Evolutionary conservation across 2,113 vertebrate genomes (phyloP).

Genomic region (Astatotilapia flaviijosephi): DNA sequence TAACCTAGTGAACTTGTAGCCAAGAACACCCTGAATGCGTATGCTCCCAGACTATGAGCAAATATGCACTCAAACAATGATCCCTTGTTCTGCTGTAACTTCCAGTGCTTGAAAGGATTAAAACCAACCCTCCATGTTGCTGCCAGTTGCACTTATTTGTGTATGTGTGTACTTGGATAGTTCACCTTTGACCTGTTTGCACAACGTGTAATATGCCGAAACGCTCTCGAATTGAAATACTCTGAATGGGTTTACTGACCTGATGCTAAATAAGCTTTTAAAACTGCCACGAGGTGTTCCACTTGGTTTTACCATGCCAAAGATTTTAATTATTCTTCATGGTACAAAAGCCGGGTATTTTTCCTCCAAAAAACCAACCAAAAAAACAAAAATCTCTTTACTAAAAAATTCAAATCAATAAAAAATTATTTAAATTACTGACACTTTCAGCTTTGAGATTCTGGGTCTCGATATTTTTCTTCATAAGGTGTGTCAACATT

Average conservation of each 20-base stretch:
- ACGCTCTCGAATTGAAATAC: neutral
- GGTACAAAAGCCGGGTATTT: neutral
- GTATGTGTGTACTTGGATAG: conserved; percentile 1
- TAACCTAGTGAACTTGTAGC: conserved; percentile 49
- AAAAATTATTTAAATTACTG: neutral
- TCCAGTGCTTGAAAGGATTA: conserved; percentile 63
- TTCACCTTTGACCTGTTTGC: conserved; percentile 18
- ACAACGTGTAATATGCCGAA: conserved; percentile 1
- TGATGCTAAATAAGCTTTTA: neutral
- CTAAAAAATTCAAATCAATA: neutral
- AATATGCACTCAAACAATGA: conserved; percentile 69
- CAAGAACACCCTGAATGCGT: conserved; percentile 61
- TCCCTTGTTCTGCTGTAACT: conserved; percentile 66
- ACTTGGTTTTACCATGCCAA: neutral
- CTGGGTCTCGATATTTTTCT: neutral
- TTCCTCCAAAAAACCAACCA: neutral
- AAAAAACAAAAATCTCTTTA: neutral
- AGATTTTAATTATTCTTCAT: neutral
- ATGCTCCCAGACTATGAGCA: conserved; percentile 62
- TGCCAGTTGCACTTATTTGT: conserved; percentile 37
- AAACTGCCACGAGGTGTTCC: neutral
- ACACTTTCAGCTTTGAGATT: neutral
- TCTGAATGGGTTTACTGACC: neutral
- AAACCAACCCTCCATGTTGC: conserved; percentile 49
- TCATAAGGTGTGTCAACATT: conserved; percentile 14